Conservation (phyloP, 2,797 vertebrate genomes). For the Chaetophractus vellerosus region DNA sequence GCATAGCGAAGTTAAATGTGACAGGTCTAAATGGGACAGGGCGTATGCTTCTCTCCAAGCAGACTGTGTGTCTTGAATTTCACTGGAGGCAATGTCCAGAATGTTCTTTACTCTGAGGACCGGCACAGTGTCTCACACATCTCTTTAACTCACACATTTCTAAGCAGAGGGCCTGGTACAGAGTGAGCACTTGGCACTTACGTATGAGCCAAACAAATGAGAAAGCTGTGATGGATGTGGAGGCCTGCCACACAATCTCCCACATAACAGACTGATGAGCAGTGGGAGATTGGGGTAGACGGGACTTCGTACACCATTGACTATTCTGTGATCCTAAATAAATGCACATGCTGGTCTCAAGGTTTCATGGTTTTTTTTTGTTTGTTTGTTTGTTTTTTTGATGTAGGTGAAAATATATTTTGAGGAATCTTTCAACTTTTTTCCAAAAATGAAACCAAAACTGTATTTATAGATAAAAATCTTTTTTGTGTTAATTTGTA, state of each 20-base stretch:
- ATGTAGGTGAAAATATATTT: background rate
- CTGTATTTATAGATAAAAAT: background rate
- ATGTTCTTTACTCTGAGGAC: background rate
- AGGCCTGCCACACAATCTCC: accelerated
- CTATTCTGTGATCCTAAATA: background rate
- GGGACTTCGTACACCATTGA: background rate
- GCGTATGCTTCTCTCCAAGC: accelerated
- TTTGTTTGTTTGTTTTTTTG: background rate
- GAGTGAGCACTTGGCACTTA: background rate
- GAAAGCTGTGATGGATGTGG: background rate
- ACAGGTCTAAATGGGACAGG: background rate
- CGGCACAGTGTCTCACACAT: background rate
- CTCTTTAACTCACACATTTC: background rate
- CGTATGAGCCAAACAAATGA: background rate
- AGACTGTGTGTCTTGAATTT: background rate
- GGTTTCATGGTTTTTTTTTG: background rate
- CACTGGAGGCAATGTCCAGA: background rate
- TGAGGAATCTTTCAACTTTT: background rate
- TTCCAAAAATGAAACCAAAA: background rate
- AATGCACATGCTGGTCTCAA: background rate
- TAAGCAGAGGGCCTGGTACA: background rate
- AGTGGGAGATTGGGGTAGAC: too few relatives aligned
- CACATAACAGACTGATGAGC: background rate
- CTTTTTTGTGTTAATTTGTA: background rate
- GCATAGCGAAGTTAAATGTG: background rate